Percentiles rank a stretch among this genome's conserved stretches.
Evolutionary conservation across 2,888 invertebrate genomes (phyloP).

Genomic region (Macrophya annulata): DNA sequence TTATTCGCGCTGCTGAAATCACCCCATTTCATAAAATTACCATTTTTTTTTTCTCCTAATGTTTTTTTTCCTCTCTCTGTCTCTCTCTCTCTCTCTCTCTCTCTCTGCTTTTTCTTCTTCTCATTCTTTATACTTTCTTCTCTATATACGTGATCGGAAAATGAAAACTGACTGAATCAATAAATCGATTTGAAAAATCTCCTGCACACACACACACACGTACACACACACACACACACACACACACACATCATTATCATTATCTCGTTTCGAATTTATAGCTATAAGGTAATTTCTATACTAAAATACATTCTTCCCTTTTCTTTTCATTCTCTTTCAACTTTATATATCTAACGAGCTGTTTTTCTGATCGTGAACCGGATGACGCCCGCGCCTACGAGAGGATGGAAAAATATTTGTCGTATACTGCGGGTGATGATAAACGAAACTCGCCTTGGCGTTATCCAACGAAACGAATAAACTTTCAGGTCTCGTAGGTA

Average conservation of each 20-base stretch:
- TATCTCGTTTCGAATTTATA: neutral
- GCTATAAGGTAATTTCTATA: neutral
- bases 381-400: neutral
- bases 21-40: neutral
- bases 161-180: neutral
- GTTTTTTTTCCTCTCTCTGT: neutral
- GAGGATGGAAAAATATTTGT: slow-evolving; percentile 1
- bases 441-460: neutral
- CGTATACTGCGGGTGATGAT: neutral
- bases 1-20: slow-evolving; percentile 4
- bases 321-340: neutral
- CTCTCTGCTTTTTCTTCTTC: neutral
- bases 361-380: neutral
- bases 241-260: neutral
- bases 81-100: neutral
- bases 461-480: slow-evolving; percentile 11
- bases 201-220: neutral
- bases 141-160: slow-evolving; percentile 10
- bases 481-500: slow-evolving; percentile 9
- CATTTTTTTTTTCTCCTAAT: neutral
- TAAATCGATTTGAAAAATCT: neutral
- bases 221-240: neutral
- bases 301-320: neutral
- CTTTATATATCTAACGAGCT: neutral
- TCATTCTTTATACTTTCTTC: neutral